Conservation (phyloP, 2,888 invertebrate species). For the Coleophora flavipennella region DNA sequence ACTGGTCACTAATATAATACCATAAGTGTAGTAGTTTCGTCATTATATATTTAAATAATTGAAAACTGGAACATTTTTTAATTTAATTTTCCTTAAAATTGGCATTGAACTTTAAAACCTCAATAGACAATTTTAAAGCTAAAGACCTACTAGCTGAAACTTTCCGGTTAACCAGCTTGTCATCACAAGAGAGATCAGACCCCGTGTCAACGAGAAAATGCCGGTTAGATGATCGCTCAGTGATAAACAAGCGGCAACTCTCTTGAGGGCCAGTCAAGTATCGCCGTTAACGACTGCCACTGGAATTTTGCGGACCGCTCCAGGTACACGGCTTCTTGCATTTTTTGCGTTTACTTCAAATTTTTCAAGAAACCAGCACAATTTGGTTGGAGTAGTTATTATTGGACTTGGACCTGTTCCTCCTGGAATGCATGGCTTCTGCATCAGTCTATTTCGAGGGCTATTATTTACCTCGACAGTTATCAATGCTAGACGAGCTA, state of each 20-base stretch:
- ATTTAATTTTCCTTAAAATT: no score
- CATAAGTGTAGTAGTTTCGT: no score
- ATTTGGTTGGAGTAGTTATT: no score
- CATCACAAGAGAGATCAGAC: slow-evolving; percentile 12
- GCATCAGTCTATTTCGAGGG: neutral
- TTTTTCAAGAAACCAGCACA: slow-evolving; percentile 6
- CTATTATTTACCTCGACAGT: neutral
- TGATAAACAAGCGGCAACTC: slow-evolving; percentile 7
- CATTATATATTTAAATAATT: no score
- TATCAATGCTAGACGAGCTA: neutral
- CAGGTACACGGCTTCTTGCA: slow-evolving; percentile 6
- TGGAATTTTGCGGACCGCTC: slow-evolving; percentile 6
- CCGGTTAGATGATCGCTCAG: slow-evolving; percentile 1
- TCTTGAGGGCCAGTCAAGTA: slow-evolving; percentile 5
- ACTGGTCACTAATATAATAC: no score
- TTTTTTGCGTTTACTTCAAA: slow-evolving; percentile 3
- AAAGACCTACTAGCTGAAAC: no score
- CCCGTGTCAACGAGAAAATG: slow-evolving; percentile 12
- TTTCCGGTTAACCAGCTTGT: no score
- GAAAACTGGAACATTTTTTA: no score
- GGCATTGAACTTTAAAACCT: no score
- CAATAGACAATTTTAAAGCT: no score
- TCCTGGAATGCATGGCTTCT: no score
- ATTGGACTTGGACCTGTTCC: no score
- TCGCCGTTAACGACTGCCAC: slow-evolving; percentile 11